These are phyloP conservation scores for Myrmophylax atrothorax DNA, from an alignment of 2,113 vertebrate species.

Conservation along the genomic window DNA sequence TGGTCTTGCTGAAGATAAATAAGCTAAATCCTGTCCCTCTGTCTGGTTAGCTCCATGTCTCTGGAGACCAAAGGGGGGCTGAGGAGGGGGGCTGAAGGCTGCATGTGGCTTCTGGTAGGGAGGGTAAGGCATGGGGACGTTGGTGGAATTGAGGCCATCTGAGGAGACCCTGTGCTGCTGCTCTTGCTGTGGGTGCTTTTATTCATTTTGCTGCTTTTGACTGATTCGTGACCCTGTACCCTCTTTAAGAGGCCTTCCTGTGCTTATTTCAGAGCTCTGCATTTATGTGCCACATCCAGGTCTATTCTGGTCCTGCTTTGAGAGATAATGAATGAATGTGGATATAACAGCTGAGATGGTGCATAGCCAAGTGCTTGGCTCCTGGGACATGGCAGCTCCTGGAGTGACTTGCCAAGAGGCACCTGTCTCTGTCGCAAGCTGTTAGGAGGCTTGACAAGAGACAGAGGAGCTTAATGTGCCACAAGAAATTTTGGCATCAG, in stretches of 20 bases:
- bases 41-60: background rate
- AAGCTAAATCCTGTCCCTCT: background rate
- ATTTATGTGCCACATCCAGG: background rate
- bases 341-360: background rate
- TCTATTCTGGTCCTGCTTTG: constrained; percentile 41
- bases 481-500: background rate
- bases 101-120: background rate
- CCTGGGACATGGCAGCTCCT: constrained; percentile 6
- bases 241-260: background rate
- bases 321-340: constrained; percentile 12
- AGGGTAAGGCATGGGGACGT: fast-evolving
- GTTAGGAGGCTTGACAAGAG: constrained; percentile 42
- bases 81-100: background rate
- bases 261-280: background rate
- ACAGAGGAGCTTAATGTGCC: background rate
- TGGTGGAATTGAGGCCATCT: background rate
- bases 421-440: constrained; percentile 10
- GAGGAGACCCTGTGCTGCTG: background rate
- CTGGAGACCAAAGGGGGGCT: background rate
- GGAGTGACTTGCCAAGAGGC: constrained; percentile 22
- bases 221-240: background rate
- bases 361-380: constrained; percentile 12
- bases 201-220: background rate
- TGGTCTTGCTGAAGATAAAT: background rate
- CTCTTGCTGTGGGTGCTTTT: background rate